Evolutionary conservation across 2,113 vertebrate genomes (phyloP), one percentile per base, ranked within the genome.

Genomic region (Callopanchax toddi): DNA sequence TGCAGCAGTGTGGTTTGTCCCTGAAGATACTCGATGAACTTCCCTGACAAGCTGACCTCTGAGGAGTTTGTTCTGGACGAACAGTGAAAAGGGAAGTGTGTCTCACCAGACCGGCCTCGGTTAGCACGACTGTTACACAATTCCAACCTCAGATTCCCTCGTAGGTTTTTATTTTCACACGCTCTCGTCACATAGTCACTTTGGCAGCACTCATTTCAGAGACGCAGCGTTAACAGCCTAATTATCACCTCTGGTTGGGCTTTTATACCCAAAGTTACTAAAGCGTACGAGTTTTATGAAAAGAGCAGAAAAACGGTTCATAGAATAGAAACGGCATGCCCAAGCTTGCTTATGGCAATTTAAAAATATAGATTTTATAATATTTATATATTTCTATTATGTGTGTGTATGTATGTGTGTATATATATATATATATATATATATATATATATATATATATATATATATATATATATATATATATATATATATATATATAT

Each of bases 401-500:
- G n/a, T n/a, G n/a, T n/a, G n/a, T n/a, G n/a, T n/a, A n/a, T n/a
- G n/a, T n/a, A n/a, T n/a, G n/a, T n/a, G n/a, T n/a, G n/a, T n/a
- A 87, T 92, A 89, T 91, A 91, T 91, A 88, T 92, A 92, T 90
- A 91, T 91, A 91, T 93, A 87, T 91, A 91, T 82, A 83, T 81
- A 87, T 92, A 89, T 91, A 91, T 91, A 88, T 92, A 92, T 90
- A 91, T 91, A 91, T 93, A 87, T 91, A 91, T 82, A 83, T 81
- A 87, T 92, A 89, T 91, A 91, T 91, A 88, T 92, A 92, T 90
- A 91, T 91, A 91, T 93, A 87, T 91, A 91, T 82, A 83, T 81
- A 87, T 92, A 89, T 91, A 91, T 91, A 88, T 92, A 92, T 90
- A 91, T 91, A 91, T 93, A 87, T 91, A 91, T 82, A n/a, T 83